Percentiles rank a stretch among this genome's conserved stretches.
Evolutionary conservation across 1,140 invertebrate genomes (phyloP).

Genomic region (Papilio dardanus): DNA sequence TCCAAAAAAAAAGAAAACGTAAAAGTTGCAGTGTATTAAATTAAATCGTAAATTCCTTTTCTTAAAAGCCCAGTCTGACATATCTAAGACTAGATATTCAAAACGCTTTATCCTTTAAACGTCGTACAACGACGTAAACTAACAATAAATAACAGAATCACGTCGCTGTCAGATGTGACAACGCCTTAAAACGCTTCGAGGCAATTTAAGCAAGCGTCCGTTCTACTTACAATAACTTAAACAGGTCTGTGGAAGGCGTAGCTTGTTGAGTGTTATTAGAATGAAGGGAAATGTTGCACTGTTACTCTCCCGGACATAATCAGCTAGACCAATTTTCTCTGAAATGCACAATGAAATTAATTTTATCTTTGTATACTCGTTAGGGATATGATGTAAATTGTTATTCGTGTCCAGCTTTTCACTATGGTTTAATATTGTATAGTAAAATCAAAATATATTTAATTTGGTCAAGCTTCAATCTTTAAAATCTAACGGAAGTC

Average conservation of each 20-base stretch:
- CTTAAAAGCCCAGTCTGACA: neutral
- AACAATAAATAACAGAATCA: slow-evolving; percentile 15
- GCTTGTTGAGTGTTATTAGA: slow-evolving; percentile 24
- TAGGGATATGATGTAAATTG: neutral
- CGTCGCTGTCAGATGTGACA: slow-evolving; percentile 26
- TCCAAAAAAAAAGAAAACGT: neutral
- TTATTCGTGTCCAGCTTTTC: neutral
- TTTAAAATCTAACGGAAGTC: too few relatives aligned
- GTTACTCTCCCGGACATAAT: slow-evolving; percentile 11
- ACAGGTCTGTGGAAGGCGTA: slow-evolving; percentile 13
- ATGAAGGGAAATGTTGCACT: slow-evolving; percentile 17
- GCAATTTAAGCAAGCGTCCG: slow-evolving; percentile 26
- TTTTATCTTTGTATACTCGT: neutral
- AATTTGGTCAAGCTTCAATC: too few relatives aligned
- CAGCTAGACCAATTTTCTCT: slow-evolving; percentile 1
- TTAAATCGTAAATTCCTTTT: neutral
- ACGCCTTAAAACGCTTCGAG: slow-evolving; percentile 33
- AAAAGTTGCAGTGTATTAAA: neutral
- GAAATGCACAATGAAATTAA: neutral
- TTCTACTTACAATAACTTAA: slow-evolving; percentile 27
- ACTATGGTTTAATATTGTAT: too few relatives aligned
- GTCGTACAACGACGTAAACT: slow-evolving; percentile 4
- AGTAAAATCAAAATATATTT: neutral
- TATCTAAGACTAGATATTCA: neutral
- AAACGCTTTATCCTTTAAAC: neutral